Evolutionary conservation across 92 coral and sea anemone species (phyloP).

Genomic region (Porites cylindrica): DNA sequence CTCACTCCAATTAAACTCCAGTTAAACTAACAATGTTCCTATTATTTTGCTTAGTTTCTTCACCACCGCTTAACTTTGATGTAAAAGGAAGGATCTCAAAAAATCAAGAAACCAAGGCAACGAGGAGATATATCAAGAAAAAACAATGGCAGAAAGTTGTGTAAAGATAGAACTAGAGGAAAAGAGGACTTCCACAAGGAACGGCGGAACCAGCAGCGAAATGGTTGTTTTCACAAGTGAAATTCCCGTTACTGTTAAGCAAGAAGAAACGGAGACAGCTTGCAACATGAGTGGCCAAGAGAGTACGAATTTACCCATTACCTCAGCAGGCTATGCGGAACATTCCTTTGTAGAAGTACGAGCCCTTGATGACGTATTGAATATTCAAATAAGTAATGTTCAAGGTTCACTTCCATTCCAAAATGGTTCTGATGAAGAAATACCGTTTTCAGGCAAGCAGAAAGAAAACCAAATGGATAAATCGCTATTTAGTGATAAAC

Average conservation of each 20-base stretch:
- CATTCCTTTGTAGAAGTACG: conserved; percentile 3
- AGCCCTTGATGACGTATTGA: background rate
- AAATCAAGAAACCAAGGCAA: background rate
- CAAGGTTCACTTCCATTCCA: conserved; percentile 20
- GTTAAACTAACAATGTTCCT: too few species aligned
- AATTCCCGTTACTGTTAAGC: background rate
- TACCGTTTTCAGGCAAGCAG: background rate
- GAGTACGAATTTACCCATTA: background rate
- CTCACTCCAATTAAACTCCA: too few species aligned
- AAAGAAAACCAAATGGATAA: background rate
- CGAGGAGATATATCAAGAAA: conserved; percentile 18
- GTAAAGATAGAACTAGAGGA: conserved; percentile 4
- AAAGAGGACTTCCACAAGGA: background rate
- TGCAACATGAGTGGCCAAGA: conserved; percentile 2
- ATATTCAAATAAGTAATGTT: conserved; percentile 19
- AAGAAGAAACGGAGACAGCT: background rate
- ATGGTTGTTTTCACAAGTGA: background rate
- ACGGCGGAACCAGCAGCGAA: background rate
- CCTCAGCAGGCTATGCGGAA: background rate
- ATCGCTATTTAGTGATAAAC: background rate
- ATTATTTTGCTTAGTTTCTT: too few species aligned
- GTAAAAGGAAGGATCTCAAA: background rate
- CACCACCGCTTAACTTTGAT: too few species aligned
- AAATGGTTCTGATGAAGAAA: background rate
- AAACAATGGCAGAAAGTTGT: background rate